Evolutionary conservation across 2,113 vertebrate genomes (phyloP).

Genomic region (Leptodactylus fuscus): DNA sequence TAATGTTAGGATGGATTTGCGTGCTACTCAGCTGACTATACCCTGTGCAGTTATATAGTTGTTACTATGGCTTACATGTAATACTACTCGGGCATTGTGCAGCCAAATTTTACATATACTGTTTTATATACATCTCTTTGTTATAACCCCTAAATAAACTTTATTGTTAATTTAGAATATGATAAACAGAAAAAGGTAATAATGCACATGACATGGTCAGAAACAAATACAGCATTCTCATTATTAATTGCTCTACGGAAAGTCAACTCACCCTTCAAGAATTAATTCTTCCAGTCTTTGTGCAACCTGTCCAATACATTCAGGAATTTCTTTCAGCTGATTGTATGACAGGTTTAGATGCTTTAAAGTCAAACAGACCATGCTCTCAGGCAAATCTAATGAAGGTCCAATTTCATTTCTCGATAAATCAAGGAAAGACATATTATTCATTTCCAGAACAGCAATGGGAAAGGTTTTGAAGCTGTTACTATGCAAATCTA

Average conservation of each 20-base stretch:
- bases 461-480: conserved; percentile 80
- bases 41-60: too few relatives aligned
- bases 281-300: conserved; percentile 84
- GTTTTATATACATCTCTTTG: too few relatives aligned
- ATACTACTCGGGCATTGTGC: too few relatives aligned
- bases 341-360: conserved; percentile 92
- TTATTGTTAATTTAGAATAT: too few relatives aligned
- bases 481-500: conserved; percentile 92
- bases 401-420: conserved; percentile 86
- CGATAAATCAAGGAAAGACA: conserved; percentile 85
- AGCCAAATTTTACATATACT: too few relatives aligned
- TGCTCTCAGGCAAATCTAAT: conserved; percentile 72
- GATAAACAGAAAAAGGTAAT: too few relatives aligned
- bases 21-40: too few relatives aligned
- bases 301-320: conserved; percentile 71
- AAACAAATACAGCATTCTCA: too few relatives aligned
- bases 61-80: too few relatives aligned
- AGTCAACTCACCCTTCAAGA: conserved; percentile 84
- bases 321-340: conserved; percentile 79
- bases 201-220: too few relatives aligned
- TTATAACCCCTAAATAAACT: too few relatives aligned
- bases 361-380: conserved; percentile 79
- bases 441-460: conserved; percentile 82
- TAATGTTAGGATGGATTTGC: too few relatives aligned
- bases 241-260: background rate